A percentile compares a stretch with the other conserved stretches of the same genome.
phyloP scores from a whole-genome alignment of 2,797 vertebrate genomes.

The Sciaenops ocellatus region DNA sequence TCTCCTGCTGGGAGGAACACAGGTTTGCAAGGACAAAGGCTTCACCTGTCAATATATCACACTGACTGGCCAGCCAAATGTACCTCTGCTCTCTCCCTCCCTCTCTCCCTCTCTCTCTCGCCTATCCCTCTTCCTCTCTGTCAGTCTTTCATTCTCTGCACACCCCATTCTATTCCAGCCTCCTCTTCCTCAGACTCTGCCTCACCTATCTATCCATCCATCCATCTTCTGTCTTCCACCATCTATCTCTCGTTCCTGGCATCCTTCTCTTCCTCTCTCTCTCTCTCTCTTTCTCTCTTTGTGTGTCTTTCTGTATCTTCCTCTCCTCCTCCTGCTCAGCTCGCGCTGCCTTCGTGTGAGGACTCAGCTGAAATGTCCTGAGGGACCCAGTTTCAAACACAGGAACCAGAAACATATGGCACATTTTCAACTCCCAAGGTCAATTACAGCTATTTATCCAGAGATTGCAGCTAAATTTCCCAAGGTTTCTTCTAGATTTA shows the following conservation, averaged over 20 bases:
- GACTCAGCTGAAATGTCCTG: constrained; percentile 86
- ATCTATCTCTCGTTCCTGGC: constrained; percentile 71
- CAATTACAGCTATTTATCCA: constrained; percentile 90
- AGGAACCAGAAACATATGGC: constrained; percentile 90
- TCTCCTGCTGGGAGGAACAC: constrained; percentile 89
- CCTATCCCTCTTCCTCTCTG: constrained; percentile 70
- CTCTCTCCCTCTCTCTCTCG: constrained; percentile 34
- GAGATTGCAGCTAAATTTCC: constrained; percentile 89
- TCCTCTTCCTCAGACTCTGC: constrained; percentile 63
- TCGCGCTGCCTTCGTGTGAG: constrained; percentile 75
- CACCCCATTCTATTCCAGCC: constrained; percentile 70
- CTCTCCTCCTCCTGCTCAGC: constrained; percentile 57
- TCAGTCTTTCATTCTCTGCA: constrained; percentile 74
- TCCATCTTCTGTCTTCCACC: constrained; percentile 76
- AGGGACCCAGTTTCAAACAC: constrained; percentile 88
- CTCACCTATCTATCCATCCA: constrained; percentile 78
- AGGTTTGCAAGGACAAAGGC: constrained; percentile 89
- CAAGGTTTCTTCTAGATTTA: constrained; percentile 87
- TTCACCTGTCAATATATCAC: constrained; percentile 92
- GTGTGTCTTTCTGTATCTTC: constrained; percentile 65
- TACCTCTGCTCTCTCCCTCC: constrained; percentile 68
- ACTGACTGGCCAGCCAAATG: constrained; percentile 84
- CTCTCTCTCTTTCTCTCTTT: constrained; percentile 25
- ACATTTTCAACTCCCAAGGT: constrained; percentile 90
- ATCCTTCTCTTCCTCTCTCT: constrained; percentile 54